A percentile compares a stretch with the other conserved stretches of the same genome.
Evolutionary conservation across 1,140 invertebrate genomes (phyloP).

Genomic region (Achatina immaculata): DNA sequence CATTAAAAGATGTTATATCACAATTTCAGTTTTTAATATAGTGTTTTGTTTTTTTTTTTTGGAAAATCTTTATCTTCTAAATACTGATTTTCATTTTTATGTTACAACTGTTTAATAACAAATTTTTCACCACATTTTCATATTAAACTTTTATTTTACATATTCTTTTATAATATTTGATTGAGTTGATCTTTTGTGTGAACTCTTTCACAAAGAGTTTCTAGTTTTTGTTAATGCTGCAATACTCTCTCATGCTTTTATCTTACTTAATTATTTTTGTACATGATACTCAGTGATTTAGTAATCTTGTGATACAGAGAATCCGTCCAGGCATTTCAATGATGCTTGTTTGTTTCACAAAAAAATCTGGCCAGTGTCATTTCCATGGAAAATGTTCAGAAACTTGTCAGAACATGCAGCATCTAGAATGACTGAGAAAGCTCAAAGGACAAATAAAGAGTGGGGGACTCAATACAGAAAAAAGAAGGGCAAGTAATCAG

Average conservation of each 20-base stretch:
- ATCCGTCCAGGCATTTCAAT: conserved; percentile 23
- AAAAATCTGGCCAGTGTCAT: not conserved
- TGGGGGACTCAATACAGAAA: no score
- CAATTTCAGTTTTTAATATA: not conserved
- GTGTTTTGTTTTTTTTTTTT: not conserved
- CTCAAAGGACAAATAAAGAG: no score
- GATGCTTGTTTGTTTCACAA: not conserved
- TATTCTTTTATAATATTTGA: not conserved
- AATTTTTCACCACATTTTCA: not conserved
- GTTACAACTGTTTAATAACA: not conserved
- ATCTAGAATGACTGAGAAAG: no score
- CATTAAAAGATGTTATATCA: not conserved
- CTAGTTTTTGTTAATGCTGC: not conserved
- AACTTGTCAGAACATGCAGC: no score
- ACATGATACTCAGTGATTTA: not conserved
- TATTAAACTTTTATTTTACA: not conserved
- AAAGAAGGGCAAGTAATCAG: no score
- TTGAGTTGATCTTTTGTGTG: not conserved
- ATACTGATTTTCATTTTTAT: not conserved
- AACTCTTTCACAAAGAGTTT: not conserved
- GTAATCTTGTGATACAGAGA: conserved; percentile 18
- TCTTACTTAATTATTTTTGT: not conserved
- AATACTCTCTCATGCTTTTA: not conserved
- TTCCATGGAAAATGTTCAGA: no score
- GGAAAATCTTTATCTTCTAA: not conserved